Evolutionary conservation across 2,888 invertebrate species (phyloP).

Genomic region (Stramonita haemastoma): DNA sequence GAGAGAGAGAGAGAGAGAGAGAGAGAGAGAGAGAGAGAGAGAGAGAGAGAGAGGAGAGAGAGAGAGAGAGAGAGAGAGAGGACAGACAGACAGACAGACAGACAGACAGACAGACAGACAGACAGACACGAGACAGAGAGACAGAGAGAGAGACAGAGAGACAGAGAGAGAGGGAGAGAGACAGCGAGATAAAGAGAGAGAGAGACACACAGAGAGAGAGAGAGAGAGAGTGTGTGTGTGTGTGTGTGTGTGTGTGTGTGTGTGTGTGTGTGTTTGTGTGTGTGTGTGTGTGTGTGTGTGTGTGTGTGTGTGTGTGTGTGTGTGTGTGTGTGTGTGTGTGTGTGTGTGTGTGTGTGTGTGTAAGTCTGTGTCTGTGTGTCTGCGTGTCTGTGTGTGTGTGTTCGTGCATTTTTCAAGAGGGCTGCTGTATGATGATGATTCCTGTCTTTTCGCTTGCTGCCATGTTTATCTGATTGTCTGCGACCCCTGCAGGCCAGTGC

Average conservation of each 20-base stretch:
- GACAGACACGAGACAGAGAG: background rate
- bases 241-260: background rate
- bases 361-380: background rate
- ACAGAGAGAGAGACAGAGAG: background rate
- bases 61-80: too few species aligned
- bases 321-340: background rate
- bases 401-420: background rate
- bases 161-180: background rate
- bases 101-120: background rate
- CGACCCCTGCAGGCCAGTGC: too few species aligned
- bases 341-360: background rate
- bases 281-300: background rate
- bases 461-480: too few species aligned
- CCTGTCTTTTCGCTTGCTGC: too few species aligned
- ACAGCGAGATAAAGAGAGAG: background rate
- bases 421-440: too few species aligned
- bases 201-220: background rate
- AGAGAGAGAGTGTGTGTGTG: background rate
- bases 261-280: background rate
- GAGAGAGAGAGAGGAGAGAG: background rate
- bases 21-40: slow-evolving; percentile 1
- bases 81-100: background rate
- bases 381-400: background rate
- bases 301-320: background rate
- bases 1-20: background rate